phyloP scores from a whole-genome alignment of 2,113 vertebrate genomes.

The Campylomormyrus numenius region DNA sequence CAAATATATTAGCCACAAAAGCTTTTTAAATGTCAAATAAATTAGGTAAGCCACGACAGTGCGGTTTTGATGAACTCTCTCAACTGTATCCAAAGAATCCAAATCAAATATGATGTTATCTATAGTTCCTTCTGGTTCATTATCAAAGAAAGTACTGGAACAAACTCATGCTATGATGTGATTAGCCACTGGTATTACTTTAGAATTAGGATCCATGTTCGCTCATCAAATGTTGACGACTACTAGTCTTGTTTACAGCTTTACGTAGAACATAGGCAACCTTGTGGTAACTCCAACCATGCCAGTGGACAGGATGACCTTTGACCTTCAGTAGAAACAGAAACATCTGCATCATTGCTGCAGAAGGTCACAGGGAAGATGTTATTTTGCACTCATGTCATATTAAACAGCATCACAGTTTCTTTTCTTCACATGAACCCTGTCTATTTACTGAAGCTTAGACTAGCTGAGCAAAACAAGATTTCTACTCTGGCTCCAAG shows the following conservation, averaged over 20 bases:
- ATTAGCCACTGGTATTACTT: neutral
- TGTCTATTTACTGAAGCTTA: neutral
- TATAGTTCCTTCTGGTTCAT: neutral
- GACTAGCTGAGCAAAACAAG: neutral
- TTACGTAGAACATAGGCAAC: too few species aligned
- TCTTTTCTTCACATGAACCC: neutral
- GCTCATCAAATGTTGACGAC: neutral
- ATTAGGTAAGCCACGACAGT: neutral
- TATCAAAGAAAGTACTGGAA: neutral
- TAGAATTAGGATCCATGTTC: too few species aligned
- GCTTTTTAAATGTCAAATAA: neutral
- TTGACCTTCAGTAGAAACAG: neutral
- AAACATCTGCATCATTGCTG: neutral
- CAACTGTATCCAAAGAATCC: neutral
- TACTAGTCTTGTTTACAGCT: neutral
- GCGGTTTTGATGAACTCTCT: neutral
- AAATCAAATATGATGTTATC: slow-evolving; percentile 3
- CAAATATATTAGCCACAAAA: neutral
- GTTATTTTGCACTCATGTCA: neutral
- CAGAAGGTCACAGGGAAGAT: neutral
- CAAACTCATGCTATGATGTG: neutral
- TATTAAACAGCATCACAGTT: neutral
- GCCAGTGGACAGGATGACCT: neutral
- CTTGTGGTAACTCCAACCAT: neutral
- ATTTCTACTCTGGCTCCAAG: neutral